Base-by-base conservation (phyloP, 1,140 invertebrate genomes). In the Zaprionus camerounensis region DNA sequence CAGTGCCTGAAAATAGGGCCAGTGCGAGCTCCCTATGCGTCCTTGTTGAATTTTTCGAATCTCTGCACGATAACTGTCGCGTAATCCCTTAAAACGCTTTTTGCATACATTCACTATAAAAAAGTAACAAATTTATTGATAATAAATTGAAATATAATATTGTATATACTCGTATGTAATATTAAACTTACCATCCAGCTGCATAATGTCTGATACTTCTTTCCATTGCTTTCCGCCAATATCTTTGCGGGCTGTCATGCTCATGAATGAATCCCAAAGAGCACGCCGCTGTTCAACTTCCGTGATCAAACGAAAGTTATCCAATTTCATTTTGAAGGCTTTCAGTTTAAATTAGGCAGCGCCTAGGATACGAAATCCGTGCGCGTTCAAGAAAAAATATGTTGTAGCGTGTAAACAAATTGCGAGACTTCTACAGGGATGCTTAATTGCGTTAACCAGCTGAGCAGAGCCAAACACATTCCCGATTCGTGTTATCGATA, bases 41-140 rank as follows among this genome's bases (percentile, higher is more conserved):
- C 67, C 36, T 24, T 77, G 64, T 24, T 91, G 85, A 34, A 90
- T 91, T 51, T 90, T 91, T 0, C 85, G 76, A n/a, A 90, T 73
- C 55, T 90, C 85, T 0, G 70, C 55, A 12, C 85, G 82, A 49
- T 90, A 90, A 41, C 73, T 81, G 26, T 90, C 85, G 0, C 85
- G 63, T 24, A 91, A 34, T 15, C 71, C 56, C 17, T 90, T 90
- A 4, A 91, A 90, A 1, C 85, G 82, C 38, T 88, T 88, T 26
- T 80, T 91, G 49, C 82, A 81, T 2, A 22, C 15, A 0, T 22
- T 0, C 4, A 90, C 85, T 90, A 46, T 26, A 24, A 17, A 58
- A 58, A 34, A 9, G 28, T 31, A 31, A 31, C 7, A 31, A 31
- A 7, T 11, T 17, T 17, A 17, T 46, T 46, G 2, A 20, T 17